phyloP scores from a whole-genome alignment of 2,888 invertebrate species.

The Pachymerium ferrugineum region DNA sequence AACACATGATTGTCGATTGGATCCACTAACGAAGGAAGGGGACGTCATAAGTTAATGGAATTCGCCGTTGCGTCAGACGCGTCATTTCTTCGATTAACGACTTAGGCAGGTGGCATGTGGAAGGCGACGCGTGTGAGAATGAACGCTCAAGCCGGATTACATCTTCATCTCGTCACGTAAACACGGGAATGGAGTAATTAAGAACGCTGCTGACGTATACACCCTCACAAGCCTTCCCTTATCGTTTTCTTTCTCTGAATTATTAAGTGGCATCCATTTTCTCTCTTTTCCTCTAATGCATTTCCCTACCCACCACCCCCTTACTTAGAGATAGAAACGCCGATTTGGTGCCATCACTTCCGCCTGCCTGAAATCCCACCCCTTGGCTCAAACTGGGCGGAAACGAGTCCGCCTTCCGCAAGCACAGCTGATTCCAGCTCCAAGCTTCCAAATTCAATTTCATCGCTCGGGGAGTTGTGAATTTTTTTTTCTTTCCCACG shows the following conservation, averaged over 20 bases:
- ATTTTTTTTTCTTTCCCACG: background rate
- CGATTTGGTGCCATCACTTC: constrained; percentile 8
- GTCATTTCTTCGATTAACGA: constrained; percentile 1
- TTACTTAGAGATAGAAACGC: background rate
- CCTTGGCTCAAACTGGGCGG: constrained; percentile 8
- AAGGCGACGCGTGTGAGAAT: background rate
- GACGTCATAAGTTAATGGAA: background rate
- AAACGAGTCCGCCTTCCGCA: background rate
- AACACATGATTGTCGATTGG: background rate
- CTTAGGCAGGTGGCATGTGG: background rate
- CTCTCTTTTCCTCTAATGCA: background rate
- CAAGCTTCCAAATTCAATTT: background rate
- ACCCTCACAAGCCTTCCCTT: background rate
- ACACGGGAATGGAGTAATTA: background rate
- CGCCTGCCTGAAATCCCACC: background rate
- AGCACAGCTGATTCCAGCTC: constrained; percentile 2
- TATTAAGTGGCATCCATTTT: background rate
- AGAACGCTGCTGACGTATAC: background rate
- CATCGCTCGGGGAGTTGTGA: background rate
- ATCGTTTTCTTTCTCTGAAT: background rate
- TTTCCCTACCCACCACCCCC: background rate
- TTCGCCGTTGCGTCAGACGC: background rate
- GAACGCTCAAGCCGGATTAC: background rate
- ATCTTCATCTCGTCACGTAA: background rate
- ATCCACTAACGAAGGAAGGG: background rate